Evolutionary conservation across 2,888 invertebrate genomes (phyloP).

Genomic region (Kuschelorhynchus macadamiae): DNA sequence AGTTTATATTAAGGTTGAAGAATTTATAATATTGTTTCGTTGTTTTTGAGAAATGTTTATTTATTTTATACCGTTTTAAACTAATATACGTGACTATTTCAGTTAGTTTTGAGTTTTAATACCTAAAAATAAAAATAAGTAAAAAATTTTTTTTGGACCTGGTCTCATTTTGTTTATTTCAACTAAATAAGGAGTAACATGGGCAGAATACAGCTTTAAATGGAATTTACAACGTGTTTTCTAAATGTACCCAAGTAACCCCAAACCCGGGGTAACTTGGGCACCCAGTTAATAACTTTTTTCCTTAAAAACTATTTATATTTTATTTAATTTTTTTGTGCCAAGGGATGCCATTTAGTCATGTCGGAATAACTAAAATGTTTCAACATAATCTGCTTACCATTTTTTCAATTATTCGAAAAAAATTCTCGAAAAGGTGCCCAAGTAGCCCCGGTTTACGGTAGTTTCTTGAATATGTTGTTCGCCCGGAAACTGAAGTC

Average conservation of each 20-base stretch:
- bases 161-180: not conserved
- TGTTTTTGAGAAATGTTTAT: conserved; percentile 13
- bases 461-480: too few relatives aligned
- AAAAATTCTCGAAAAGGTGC: not conserved
- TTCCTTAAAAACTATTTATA: not conserved
- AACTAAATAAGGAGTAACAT: not conserved
- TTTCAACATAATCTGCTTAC: not conserved
- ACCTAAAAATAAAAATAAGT: not conserved
- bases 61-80: conserved; percentile 1
- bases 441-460: not conserved
- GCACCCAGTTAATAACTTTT: not conserved
- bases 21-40: not conserved
- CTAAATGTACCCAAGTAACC: not conserved
- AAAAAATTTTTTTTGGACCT: not conserved
- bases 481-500: too few relatives aligned
- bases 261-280: conserved; percentile 1
- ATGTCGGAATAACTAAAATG: not conserved
- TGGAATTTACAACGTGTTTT: not conserved
- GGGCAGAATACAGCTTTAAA: not conserved
- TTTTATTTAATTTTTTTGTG: not conserved
- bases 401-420: not conserved
- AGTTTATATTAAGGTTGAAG: not conserved
- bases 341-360: not conserved
- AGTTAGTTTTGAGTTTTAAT: conserved; percentile 3
- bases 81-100: conserved; percentile 5